phyloP scores from a whole-genome alignment of 2,888 invertebrate genomes.

The Drosophila merina region DNA sequence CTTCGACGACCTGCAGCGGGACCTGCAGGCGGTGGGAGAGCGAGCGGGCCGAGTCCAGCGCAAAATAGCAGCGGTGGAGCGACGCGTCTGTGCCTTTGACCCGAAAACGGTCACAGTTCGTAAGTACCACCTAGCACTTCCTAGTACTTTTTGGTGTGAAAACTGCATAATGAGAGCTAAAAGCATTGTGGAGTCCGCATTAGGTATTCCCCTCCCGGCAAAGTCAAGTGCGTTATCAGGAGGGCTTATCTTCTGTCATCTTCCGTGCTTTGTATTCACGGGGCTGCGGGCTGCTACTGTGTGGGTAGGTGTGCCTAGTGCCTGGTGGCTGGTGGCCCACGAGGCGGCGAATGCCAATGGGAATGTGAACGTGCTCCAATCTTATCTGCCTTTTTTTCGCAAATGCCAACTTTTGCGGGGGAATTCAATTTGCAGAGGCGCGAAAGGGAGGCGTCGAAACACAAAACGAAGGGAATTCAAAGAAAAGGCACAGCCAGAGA shows the following conservation, averaged over 20 bases:
- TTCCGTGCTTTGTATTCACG: conserved; percentile 53
- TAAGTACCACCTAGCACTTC: conserved; percentile 87
- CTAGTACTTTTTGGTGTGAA: neutral
- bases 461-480: neutral
- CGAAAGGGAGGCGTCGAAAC: conserved; percentile 42
- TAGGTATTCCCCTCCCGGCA: conserved; percentile 32
- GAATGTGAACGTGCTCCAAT: conserved; percentile 52
- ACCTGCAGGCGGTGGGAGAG: conserved; percentile 90
- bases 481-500: neutral
- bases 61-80: conserved; percentile 89
- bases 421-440: conserved; percentile 63
- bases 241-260: conserved; percentile 64
- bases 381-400: conserved; percentile 60
- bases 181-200: neutral
- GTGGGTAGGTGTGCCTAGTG: conserved; percentile 18
- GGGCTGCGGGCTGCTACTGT: conserved; percentile 14
- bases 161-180: neutral
- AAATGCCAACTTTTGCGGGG: conserved; percentile 32
- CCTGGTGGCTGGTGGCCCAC: neutral
- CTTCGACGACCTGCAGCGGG: conserved; percentile 91
- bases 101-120: conserved; percentile 97
- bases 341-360: conserved; percentile 14
- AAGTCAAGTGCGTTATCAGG: conserved; percentile 71
- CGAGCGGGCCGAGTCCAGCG: conserved; percentile 89
- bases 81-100: conserved; percentile 89